Conservation (phyloP, 1,140 invertebrate genomes). For the Heterodera carotae region DNA sequence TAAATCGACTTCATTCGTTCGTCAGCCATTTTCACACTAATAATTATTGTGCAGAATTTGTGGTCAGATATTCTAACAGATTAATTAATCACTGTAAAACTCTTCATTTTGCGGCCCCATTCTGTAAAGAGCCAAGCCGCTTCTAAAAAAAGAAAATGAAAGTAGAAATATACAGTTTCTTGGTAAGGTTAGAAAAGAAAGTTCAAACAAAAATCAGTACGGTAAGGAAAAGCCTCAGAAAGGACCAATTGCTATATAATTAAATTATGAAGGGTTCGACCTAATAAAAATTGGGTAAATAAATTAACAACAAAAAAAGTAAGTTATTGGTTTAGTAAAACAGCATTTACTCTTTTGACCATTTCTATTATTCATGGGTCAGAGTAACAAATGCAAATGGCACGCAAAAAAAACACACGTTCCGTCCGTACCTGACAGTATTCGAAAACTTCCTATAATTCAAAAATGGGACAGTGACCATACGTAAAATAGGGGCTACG, state of each 20-base stretch:
- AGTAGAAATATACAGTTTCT: background rate
- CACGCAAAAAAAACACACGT: slow-evolving; percentile 7
- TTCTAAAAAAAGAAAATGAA: background rate
- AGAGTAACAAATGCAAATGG: slow-evolving; percentile 2
- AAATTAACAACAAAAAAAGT: too few species aligned
- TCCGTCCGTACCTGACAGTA: slow-evolving; percentile 25
- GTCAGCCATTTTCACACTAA: too few species aligned
- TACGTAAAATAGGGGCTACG: background rate
- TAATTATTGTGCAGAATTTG: background rate
- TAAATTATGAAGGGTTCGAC: too few species aligned
- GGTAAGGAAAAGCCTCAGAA: background rate
- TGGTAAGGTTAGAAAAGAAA: background rate
- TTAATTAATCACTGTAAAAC: background rate
- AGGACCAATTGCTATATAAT: too few species aligned
- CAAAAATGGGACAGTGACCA: background rate
- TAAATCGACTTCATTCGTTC: too few species aligned
- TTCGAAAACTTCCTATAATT: slow-evolving; percentile 32
- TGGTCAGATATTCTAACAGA: background rate
- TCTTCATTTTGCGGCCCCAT: background rate
- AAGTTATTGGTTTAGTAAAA: too few species aligned
- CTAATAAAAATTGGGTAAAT: too few species aligned
- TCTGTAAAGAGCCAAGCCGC: background rate
- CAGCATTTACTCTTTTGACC: too few species aligned
- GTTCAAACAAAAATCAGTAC: background rate
- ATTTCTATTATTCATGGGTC: background rate